A percentile compares a stretch with the other conserved stretches of the same genome.
These are phyloP conservation scores for Ylistrum balloti DNA, from an alignment of 1,140 invertebrate species.

Conservation along the genomic window DNA sequence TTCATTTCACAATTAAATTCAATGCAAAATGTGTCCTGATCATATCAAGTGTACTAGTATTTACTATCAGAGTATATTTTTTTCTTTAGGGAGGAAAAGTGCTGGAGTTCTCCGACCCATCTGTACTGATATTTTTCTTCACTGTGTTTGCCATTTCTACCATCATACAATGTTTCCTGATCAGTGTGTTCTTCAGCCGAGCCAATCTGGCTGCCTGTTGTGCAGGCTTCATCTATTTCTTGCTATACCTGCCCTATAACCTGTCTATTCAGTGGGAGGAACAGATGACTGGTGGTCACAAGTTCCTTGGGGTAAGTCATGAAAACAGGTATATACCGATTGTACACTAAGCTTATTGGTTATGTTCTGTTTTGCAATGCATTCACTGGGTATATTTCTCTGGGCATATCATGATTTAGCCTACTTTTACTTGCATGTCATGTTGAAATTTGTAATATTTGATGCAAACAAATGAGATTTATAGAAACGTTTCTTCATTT, in stretches of 20 bases:
- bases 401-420: too few species aligned
- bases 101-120: slow-evolving; percentile 83
- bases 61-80: neutral
- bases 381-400: too few species aligned
- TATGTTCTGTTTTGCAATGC: too few species aligned
- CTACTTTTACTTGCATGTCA: too few species aligned
- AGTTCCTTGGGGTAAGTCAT: slow-evolving; percentile 75
- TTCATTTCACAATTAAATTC: too few species aligned
- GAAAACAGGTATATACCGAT: neutral
- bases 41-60: too few species aligned
- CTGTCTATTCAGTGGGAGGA: slow-evolving; percentile 85
- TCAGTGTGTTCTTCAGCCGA: slow-evolving; percentile 85
- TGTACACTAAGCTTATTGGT: neutral
- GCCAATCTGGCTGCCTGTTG: slow-evolving; percentile 89
- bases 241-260: slow-evolving; percentile 88
- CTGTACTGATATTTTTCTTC: slow-evolving; percentile 85
- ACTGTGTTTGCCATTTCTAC: slow-evolving; percentile 84
- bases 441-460: too few species aligned
- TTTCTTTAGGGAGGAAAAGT: slow-evolving; percentile 83
- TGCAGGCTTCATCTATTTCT: slow-evolving; percentile 88
- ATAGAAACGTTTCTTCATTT: too few species aligned
- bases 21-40: too few species aligned
- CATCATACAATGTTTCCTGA: slow-evolving; percentile 85
- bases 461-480: too few species aligned
- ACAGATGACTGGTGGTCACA: slow-evolving; percentile 77